Evolutionary conservation across 1,140 invertebrate genomes (phyloP), one percentile per base, ranked within the genome.

Genomic region (Drosophila lacertosa): DNA sequence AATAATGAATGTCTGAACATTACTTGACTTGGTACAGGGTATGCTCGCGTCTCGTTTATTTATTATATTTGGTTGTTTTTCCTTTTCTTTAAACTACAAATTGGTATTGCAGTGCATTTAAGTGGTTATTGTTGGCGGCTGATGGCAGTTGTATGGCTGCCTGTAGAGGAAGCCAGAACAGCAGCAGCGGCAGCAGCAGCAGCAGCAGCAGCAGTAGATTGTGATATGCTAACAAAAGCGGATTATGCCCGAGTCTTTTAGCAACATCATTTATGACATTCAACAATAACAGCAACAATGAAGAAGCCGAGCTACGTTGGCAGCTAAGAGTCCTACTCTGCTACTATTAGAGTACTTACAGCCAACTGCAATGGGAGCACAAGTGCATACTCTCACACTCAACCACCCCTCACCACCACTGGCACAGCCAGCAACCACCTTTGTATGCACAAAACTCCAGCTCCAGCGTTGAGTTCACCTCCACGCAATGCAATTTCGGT

Each of bases 201-300:
- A 7, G 20, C 35, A 26, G 33, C 51, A 26, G 22, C 22, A 59
- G 51, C 81, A 66, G 86, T 88, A 86, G 80, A 84, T 81, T 84
- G 80, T 86, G 77, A 84, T 74, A 84, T 88, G 77, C 81, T 74
- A 82, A 88, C 82, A 88, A 81, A 86, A 81, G 81, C 81, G 81
- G 81, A 84, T 84, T 84, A 84, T 88, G 74, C 68, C 75, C 63
- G 76, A 81, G 72, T 84, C 73, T 86, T 63, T 88, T 83, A 81
- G 77, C 82, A 77, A 74, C 77, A 84, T 88, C 82, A 88, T 84
- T 84, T 84, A 84, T 84, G 81, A 81, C 81, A 81, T 81, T 66
- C 77, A 84, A 88, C 77, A 86, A 88, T 88, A 84, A 79, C 67
- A 64, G 45, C 33, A 45, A 58, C 15, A 53, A 50, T 58, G 50